Conservation (phyloP, 2,888 invertebrate species). For the Bugula neritina region DNA sequence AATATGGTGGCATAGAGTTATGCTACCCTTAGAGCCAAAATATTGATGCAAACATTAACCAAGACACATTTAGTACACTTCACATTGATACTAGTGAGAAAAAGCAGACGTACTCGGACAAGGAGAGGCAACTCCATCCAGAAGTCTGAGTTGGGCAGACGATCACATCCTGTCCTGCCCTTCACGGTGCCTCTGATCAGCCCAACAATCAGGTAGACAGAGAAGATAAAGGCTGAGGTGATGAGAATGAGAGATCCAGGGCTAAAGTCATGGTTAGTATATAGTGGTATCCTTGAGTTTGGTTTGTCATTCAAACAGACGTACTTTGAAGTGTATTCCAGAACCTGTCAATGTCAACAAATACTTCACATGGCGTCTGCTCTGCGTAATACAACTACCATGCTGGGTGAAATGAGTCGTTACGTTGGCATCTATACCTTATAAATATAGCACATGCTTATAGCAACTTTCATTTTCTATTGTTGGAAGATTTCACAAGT, state of each 20-base stretch:
- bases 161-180: slow-evolving; percentile 9
- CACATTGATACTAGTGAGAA: too few species aligned
- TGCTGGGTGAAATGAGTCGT: too few species aligned
- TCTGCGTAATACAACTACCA: too few species aligned
- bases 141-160: slow-evolving; percentile 16
- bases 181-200: background rate
- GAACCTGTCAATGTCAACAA: background rate
- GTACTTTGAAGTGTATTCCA: slow-evolving; percentile 8
- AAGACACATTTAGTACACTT: too few species aligned
- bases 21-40: too few species aligned
- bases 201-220: slow-evolving; percentile 9
- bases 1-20: too few species aligned
- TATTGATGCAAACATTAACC: too few species aligned
- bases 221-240: background rate
- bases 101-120: background rate
- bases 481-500: too few species aligned
- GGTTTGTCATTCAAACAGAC: background rate
- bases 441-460: too few species aligned
- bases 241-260: slow-evolving; percentile 10
- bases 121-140: slow-evolving; percentile 14
- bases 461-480: too few species aligned
- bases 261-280: background rate
- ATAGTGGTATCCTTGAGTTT: background rate
- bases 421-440: too few species aligned
- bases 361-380: too few species aligned